Conservation (phyloP, 2,797 vertebrate species). For the Syndactyla subalaris region DNA sequence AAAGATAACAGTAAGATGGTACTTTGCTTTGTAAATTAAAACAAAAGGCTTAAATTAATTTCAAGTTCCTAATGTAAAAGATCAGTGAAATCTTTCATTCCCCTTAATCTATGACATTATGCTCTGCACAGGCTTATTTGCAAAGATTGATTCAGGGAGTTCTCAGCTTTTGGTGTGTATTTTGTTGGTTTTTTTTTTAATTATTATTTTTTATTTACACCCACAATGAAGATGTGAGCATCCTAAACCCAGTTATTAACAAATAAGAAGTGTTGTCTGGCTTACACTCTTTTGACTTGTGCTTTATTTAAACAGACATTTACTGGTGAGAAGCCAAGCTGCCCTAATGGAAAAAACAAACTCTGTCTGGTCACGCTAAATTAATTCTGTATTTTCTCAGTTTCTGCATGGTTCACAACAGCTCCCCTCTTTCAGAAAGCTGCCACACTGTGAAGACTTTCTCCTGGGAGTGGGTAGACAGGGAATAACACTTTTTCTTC, state of each 20-base stretch:
- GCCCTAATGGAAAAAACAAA: neutral
- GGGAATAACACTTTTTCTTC: neutral
- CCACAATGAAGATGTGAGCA: neutral
- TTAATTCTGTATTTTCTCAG: constrained; percentile 2
- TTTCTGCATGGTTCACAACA: neutral
- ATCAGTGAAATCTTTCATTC: neutral
- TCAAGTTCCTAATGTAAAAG: neutral
- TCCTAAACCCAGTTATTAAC: neutral
- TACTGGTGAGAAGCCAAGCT: neutral
- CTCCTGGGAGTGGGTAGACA: neutral
- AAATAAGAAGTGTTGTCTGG: neutral
- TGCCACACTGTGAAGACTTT: neutral
- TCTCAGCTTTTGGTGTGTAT: neutral
- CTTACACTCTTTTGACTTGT: neutral
- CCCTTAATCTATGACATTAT: neutral
- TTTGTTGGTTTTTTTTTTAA: neutral
- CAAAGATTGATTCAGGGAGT: neutral
- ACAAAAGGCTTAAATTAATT: neutral
- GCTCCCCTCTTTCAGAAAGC: neutral
- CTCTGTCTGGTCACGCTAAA: neutral
- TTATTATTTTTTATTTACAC: neutral
- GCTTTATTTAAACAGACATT: neutral
- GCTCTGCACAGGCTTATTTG: neutral
- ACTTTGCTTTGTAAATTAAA: neutral
- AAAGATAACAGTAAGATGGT: neutral